These are phyloP conservation scores for Pelusios castaneus DNA, from an alignment of 2,113 vertebrate genomes.

Conservation along the genomic window DNA sequence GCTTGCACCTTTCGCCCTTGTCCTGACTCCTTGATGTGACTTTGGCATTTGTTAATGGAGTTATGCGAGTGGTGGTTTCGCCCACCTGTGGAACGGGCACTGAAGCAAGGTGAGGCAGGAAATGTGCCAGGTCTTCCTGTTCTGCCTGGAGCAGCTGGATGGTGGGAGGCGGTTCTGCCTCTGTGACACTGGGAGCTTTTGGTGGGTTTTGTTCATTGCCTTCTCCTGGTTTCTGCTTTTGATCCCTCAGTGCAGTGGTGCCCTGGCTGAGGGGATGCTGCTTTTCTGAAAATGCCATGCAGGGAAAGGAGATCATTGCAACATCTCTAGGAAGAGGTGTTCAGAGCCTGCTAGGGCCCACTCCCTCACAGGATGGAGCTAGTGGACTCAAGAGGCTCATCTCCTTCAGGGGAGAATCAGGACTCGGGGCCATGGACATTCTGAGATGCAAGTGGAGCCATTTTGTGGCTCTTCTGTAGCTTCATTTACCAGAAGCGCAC, in stretches of 20 bases:
- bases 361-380: rapidly evolving
- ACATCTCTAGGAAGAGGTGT: rapidly evolving
- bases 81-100: background rate
- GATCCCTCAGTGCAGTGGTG: background rate
- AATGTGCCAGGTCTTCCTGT: background rate
- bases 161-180: background rate
- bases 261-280: rapidly evolving
- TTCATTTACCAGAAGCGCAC: rapidly evolving
- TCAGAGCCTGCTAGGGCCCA: rapidly evolving
- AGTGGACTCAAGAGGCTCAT: background rate
- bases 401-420: background rate
- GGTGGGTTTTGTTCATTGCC: background rate
- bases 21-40: background rate
- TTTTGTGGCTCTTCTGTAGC: rapidly evolving
- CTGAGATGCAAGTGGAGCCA: rapidly evolving
- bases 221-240: background rate
- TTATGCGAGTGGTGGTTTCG: background rate
- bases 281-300: rapidly evolving
- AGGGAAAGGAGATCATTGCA: rapidly evolving
- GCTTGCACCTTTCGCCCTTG: background rate
- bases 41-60: background rate
- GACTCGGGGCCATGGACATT: rapidly evolving
- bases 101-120: no score
- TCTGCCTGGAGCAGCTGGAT: background rate
- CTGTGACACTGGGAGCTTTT: background rate